A percentile compares a stretch with the other conserved stretches of the same genome.
phyloP scores from a whole-genome alignment of 1,140 invertebrate genomes.

The Drosophila miranda region DNA sequence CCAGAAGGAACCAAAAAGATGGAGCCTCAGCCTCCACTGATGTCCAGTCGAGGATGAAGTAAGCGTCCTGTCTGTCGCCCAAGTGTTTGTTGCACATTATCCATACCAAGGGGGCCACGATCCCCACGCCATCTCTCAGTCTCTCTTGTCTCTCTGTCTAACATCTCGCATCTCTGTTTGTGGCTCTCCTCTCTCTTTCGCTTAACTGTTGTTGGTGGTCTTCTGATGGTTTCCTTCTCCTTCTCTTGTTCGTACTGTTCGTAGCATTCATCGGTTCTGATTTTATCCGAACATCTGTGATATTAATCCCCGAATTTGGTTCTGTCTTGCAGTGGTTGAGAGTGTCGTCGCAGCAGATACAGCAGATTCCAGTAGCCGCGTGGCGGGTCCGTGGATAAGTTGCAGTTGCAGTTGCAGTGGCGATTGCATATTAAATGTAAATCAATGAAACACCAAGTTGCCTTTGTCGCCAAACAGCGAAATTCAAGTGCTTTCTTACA shows the following conservation, averaged over 20 bases:
- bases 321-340: conserved; percentile 22
- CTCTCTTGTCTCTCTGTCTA: conserved; percentile 37
- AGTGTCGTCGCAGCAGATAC: not conserved
- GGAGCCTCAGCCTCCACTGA: not conserved
- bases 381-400: conserved; percentile 3
- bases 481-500: conserved; percentile 72
- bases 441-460: conserved; percentile 63
- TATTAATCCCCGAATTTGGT: not conserved
- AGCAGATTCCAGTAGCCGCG: conserved; percentile 18
- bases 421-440: conserved; percentile 1
- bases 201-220: conserved; percentile 21
- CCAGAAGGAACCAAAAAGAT: not conserved
- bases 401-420: conserved; percentile 1
- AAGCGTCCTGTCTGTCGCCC: conserved; percentile 7
- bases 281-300: no score
- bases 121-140: conserved; percentile 37
- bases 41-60: conserved; percentile 12
- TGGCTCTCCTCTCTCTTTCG: conserved; percentile 18
- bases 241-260: no score
- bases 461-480: conserved; percentile 56
- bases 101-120: not conserved
- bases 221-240: conserved; percentile 4
- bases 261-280: no score
- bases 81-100: no score
- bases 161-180: not conserved